phyloP scores from a whole-genome alignment of 2,113 vertebrate genomes.

The Lepus europaeus region DNA sequence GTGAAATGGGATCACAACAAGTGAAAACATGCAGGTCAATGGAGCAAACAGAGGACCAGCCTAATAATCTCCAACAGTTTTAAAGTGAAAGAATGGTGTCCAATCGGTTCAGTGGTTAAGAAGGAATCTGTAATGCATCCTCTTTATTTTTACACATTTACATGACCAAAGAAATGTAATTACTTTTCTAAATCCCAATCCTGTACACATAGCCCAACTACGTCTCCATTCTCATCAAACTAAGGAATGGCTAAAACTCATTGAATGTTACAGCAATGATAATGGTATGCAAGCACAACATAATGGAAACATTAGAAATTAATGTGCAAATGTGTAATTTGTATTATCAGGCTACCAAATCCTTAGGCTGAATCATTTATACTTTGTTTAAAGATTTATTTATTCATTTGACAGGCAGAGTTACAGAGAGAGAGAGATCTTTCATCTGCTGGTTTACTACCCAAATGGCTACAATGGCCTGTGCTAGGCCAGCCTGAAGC shows the following conservation, averaged over 20 bases:
- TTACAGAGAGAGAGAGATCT: too few relatives aligned
- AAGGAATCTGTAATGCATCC: background rate
- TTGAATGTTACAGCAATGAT: background rate
- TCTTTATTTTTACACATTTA: background rate
- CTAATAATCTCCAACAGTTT: background rate
- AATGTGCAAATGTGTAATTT: constrained; percentile 39
- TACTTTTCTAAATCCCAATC: background rate
- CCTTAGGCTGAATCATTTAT: background rate
- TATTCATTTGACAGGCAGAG: too few relatives aligned
- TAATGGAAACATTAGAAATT: constrained; percentile 33
- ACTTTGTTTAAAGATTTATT: too few relatives aligned
- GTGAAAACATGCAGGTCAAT: background rate
- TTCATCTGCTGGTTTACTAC: too few relatives aligned
- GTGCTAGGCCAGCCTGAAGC: too few relatives aligned
- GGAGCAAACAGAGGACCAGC: background rate
- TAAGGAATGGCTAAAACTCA: background rate
- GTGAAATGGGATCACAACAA: background rate
- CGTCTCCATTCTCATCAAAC: constrained; percentile 12
- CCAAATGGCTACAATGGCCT: too few relatives aligned
- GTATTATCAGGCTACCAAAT: constrained; percentile 37
- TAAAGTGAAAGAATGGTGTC: background rate
- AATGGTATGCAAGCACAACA: constrained; percentile 38
- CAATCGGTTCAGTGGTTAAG: background rate
- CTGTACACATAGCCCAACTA: background rate
- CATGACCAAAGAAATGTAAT: background rate